Conservation (phyloP, 30 jellyfish, hydroid and myxozoan species). For the Clytia hemisphaerica region DNA sequence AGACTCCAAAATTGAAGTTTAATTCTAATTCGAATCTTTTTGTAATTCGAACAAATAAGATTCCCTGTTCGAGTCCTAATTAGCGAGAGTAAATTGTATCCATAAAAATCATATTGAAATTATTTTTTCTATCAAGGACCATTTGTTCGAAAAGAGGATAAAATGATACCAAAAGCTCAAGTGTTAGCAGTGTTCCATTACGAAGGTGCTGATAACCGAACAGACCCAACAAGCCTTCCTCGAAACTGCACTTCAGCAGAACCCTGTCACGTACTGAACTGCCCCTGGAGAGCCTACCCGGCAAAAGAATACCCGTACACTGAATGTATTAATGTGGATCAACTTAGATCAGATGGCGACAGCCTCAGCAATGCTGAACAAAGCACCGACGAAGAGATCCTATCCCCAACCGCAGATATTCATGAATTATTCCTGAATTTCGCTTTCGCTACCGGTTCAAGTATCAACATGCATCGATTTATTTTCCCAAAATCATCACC, state of each 20-base stretch:
- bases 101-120: too few relatives aligned
- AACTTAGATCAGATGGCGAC: background rate
- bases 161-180: too few relatives aligned
- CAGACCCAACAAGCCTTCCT: conserved; percentile 33
- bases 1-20: too few relatives aligned
- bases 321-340: conserved; percentile 1
- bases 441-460: conserved; percentile 42
- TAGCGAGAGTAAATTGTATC: too few relatives aligned
- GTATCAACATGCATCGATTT: conserved; percentile 29
- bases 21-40: too few relatives aligned
- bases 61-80: too few relatives aligned
- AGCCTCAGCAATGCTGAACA: conserved; percentile 2
- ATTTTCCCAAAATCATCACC: conserved; percentile 21
- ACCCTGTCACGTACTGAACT: conserved; percentile 38
- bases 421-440: conserved; percentile 32
- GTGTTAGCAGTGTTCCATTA: conserved; percentile 57
- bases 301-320: background rate
- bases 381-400: conserved; percentile 11
- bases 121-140: too few relatives aligned
- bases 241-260: conserved; percentile 2
- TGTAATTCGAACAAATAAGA: too few relatives aligned
- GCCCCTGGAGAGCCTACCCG: conserved; percentile 32
- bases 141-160: too few relatives aligned
- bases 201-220: conserved; percentile 43
- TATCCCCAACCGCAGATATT: too few relatives aligned